Evolutionary conservation across 2,888 invertebrate genomes (phyloP).

Genomic region (Herminia tarsipennalis): DNA sequence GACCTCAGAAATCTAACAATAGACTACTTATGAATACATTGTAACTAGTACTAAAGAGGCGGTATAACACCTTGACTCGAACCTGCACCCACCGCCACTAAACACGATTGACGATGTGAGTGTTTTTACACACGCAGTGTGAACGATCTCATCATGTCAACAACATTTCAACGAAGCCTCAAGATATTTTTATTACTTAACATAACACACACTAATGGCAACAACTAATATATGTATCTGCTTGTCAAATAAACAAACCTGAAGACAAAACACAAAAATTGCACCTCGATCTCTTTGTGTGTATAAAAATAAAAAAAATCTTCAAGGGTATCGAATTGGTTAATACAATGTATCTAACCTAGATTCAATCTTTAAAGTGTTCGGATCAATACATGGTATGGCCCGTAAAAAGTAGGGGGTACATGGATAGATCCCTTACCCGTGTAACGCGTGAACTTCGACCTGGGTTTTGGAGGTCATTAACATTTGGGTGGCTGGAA

Average conservation of each 20-base stretch:
- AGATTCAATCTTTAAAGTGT: constrained; percentile 69
- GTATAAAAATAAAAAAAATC: constrained; percentile 29
- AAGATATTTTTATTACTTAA: constrained; percentile 42
- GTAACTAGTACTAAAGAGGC: too few relatives aligned
- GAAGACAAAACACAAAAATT: constrained; percentile 35
- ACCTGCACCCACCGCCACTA: constrained; percentile 12
- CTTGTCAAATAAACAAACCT: constrained; percentile 38
- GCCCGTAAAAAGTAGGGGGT: constrained; percentile 73
- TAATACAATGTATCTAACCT: constrained; percentile 64
- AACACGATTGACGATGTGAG: too few relatives aligned
- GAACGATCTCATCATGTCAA: constrained; percentile 28
- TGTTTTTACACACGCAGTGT: constrained; percentile 13
- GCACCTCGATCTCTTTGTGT: constrained; percentile 10
- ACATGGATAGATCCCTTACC: constrained; percentile 71
- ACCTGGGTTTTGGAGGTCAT: constrained; percentile 85
- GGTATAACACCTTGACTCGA: constrained; percentile 14
- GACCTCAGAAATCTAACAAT: constrained; percentile 34
- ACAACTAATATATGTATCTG: constrained; percentile 30
- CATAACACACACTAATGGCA: constrained; percentile 20
- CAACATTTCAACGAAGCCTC: constrained; percentile 34
- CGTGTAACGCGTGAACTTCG: constrained; percentile 84
- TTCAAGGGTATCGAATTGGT: constrained; percentile 35
- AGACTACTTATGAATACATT: too few relatives aligned
- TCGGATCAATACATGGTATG: constrained; percentile 79
- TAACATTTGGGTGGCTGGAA: constrained; percentile 80